Percentiles rank a stretch among this genome's conserved stretches.
phyloP scores from a whole-genome alignment of 2,888 invertebrate genomes.

The Mechanitis mazaeus region DNA sequence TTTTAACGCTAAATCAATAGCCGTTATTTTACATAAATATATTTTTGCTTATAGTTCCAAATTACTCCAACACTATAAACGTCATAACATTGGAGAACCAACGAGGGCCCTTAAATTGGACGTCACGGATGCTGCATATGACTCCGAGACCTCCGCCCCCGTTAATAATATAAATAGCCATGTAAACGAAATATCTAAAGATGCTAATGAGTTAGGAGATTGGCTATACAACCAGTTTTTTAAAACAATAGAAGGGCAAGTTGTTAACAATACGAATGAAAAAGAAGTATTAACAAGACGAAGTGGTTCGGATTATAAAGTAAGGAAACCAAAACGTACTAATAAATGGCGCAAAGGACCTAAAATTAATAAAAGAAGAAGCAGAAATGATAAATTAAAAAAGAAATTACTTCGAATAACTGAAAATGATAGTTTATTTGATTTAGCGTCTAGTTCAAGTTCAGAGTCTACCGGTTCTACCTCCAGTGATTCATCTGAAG shows the following conservation, averaged over 20 bases:
- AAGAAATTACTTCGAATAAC: conserved; percentile 56
- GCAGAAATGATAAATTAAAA: conserved; percentile 35
- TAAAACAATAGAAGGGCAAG: conserved; percentile 65
- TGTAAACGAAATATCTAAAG: conserved; percentile 49
- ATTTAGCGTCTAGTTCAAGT: conserved; percentile 38
- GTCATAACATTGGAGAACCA: conserved; percentile 39
- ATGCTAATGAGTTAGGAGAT: conserved; percentile 59
- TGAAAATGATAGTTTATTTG: conserved; percentile 61
- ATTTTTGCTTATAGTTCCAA: conserved; percentile 45
- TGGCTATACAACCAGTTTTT: conserved; percentile 71
- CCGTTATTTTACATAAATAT: neutral
- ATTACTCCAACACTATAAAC: conserved; percentile 46
- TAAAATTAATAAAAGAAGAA: conserved; percentile 37
- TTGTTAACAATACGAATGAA: conserved; percentile 54
- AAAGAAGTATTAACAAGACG: conserved; percentile 45
- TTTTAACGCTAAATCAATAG: conserved; percentile 16
- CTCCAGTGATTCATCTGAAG: conserved; percentile 33
- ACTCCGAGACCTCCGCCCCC: conserved; percentile 34
- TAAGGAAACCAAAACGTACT: conserved; percentile 22
- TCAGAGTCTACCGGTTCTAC: conserved; percentile 35
- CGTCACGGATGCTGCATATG: conserved; percentile 10
- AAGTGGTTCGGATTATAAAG: conserved; percentile 33
- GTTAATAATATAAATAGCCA: conserved; percentile 38
- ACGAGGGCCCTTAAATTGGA: conserved; percentile 31
- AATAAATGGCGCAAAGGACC: conserved; percentile 19